A percentile compares a stretch with the other conserved stretches of the same genome.
These are phyloP conservation scores for Lutjanus campechanus DNA, from an alignment of 2,797 vertebrate species.

Conservation along the genomic window DNA sequence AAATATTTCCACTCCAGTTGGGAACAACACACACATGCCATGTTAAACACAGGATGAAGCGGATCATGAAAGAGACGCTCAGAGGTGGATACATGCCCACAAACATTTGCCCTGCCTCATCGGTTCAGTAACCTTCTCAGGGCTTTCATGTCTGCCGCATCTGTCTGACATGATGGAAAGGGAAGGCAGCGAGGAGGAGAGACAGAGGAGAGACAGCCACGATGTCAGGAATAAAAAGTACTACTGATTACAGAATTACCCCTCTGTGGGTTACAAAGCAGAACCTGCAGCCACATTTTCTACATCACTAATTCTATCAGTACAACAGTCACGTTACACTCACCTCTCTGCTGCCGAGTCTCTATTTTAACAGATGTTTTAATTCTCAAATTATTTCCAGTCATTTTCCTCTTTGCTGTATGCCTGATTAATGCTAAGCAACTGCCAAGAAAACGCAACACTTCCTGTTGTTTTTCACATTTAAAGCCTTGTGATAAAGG, in stretches of 20 bases:
- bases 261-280: neutral
- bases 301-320: no score
- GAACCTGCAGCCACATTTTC: neutral
- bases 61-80: constrained; percentile 26
- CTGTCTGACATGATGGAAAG: constrained; percentile 43
- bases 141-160: constrained; percentile 48
- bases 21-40: constrained; percentile 26
- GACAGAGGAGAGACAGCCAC: constrained; percentile 6
- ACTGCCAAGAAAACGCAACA: neutral
- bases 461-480: constrained; percentile 7
- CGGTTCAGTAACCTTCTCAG: constrained; percentile 56
- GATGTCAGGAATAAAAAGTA: constrained; percentile 32
- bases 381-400: neutral
- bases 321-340: neutral
- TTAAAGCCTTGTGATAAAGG: neutral
- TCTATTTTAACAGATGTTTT: neutral
- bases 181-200: constrained; percentile 24
- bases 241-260: constrained; percentile 60
- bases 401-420: neutral
- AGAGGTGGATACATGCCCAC: constrained; percentile 36
- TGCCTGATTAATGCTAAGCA: neutral
- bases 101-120: constrained; percentile 51
- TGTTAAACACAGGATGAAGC: constrained; percentile 26
- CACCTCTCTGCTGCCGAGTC: neutral
- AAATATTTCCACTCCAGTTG: constrained; percentile 51